Conservation (phyloP, 2,888 invertebrate species). For the Agrilus mali region DNA sequence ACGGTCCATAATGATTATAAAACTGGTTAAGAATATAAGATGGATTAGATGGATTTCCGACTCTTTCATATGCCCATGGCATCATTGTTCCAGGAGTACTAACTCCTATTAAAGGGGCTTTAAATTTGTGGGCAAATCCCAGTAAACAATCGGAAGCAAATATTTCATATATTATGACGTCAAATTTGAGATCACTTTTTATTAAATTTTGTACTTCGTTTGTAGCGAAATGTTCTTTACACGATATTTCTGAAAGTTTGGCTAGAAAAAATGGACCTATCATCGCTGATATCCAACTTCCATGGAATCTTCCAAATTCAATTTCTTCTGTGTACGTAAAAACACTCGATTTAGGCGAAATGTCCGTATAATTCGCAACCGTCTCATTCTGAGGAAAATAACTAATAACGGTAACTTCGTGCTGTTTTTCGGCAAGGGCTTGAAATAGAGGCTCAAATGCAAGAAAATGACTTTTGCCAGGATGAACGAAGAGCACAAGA, state of each 20-base stretch:
- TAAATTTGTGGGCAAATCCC: constrained; percentile 46
- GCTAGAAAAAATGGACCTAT: constrained; percentile 1
- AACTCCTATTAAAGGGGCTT: constrained; percentile 45
- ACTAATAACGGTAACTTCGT: constrained; percentile 55
- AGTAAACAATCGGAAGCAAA: constrained; percentile 59
- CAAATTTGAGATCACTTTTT: constrained; percentile 39
- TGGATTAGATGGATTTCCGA: constrained; percentile 39
- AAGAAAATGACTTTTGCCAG: constrained; percentile 59
- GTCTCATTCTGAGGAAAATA: constrained; percentile 42
- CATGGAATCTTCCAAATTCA: constrained; percentile 1
- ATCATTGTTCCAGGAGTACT: constrained; percentile 39
- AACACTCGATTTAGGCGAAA: constrained; percentile 33
- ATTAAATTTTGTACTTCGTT: constrained; percentile 29
- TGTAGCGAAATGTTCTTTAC: constrained; percentile 17
- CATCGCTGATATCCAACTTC: constrained; percentile 1
- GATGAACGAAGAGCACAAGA: constrained; percentile 53
- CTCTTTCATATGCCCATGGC: constrained; percentile 35
- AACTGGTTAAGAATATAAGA: constrained; percentile 38
- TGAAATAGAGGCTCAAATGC: constrained; percentile 48
- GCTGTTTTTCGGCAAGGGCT: constrained; percentile 48
- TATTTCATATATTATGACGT: constrained; percentile 52
- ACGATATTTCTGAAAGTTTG: constrained; percentile 4
- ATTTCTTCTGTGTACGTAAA: constrained; percentile 6
- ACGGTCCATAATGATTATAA: constrained; percentile 24
- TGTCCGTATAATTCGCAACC: constrained; percentile 43